phyloP scores from a whole-genome alignment of 2,113 vertebrate genomes.

The Lepidothrix coronata region DNA sequence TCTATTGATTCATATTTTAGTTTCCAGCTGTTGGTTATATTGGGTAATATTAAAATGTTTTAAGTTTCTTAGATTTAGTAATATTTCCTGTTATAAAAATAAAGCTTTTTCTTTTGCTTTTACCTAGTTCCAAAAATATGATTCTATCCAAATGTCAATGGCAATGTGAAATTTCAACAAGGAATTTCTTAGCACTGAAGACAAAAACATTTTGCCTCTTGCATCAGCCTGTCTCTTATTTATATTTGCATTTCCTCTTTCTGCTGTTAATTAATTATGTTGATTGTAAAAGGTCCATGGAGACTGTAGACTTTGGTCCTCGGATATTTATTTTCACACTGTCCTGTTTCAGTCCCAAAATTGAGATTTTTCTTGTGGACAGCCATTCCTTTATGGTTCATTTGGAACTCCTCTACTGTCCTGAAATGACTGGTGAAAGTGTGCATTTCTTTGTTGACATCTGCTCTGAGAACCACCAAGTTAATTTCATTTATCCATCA shows the following conservation, averaged over 20 bases:
- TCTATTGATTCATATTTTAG: conserved; percentile 30
- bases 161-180: neutral
- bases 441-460: neutral
- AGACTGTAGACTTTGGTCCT: neutral
- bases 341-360: neutral
- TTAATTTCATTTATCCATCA: neutral
- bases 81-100: conserved; percentile 56
- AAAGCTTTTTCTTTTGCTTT: conserved; percentile 14
- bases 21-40: conserved; percentile 47
- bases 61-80: conserved; percentile 28
- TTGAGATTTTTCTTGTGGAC: neutral
- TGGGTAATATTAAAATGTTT: conserved; percentile 39
- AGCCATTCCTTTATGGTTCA: neutral
- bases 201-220: conserved; percentile 3
- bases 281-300: neutral
- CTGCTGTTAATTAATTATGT: neutral
- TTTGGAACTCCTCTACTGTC: neutral
- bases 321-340: neutral
- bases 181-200: neutral
- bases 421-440: neutral
- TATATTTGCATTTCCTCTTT: neutral
- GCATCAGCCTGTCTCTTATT: neutral
- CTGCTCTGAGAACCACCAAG: neutral
- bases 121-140: conserved; percentile 17
- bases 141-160: conserved; percentile 21